Conservation (phyloP, 1,140 invertebrate species). For the Penaeus indicus region DNA sequence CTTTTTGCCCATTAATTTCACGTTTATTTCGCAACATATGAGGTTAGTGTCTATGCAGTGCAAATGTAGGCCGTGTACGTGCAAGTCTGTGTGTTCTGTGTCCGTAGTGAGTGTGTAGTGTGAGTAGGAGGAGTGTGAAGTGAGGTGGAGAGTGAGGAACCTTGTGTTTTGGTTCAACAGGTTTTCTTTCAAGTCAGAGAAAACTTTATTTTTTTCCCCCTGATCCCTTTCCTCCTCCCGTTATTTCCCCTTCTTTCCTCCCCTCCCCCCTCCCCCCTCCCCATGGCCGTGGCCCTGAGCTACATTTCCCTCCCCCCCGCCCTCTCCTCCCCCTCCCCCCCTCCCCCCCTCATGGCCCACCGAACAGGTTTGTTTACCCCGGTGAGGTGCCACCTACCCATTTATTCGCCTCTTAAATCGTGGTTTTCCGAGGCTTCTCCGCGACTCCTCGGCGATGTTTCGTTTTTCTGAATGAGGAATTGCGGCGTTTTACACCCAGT, state of each 20-base stretch:
- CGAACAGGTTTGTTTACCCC: conserved; percentile 16
- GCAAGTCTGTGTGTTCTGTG: neutral
- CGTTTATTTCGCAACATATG: conserved; percentile 17
- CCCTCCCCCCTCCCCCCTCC: neutral
- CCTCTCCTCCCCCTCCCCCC: neutral
- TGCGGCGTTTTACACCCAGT: too few relatives aligned
- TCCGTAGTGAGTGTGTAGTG: conserved; percentile 6
- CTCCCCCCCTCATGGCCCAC: neutral
- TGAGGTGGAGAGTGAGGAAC: neutral
- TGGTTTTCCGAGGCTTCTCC: too few relatives aligned
- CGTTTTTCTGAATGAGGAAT: too few relatives aligned
- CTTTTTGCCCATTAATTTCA: conserved; percentile 27
- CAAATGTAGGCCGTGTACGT: conserved; percentile 17
- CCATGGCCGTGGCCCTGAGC: conserved; percentile 29
- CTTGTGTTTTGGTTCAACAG: conserved; percentile 11
- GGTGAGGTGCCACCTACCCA: too few relatives aligned
- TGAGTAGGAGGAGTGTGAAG: neutral
- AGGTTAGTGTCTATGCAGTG: conserved; percentile 20
- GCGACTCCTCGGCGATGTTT: too few relatives aligned
- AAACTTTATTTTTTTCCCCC: neutral
- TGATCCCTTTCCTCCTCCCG: neutral
- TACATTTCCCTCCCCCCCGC: neutral
- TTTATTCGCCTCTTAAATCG: too few relatives aligned
- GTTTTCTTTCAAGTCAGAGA: too few relatives aligned
- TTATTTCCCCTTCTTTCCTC: neutral